Base-by-base conservation (phyloP, 2,113 vertebrate species). In the Trachemys scripta region DNA sequence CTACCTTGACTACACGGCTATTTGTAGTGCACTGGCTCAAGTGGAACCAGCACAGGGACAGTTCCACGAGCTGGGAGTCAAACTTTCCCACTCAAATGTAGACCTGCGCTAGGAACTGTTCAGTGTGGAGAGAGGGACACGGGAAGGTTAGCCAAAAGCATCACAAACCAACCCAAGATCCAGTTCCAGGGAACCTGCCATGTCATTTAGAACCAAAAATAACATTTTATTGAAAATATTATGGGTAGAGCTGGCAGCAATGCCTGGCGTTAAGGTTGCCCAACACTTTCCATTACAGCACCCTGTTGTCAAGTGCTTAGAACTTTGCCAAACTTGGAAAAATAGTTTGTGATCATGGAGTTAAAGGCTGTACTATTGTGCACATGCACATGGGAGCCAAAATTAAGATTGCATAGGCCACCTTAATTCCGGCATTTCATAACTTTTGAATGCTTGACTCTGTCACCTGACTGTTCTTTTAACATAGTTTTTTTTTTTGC, bases 171-270 rank as follows among this genome's bases (percentile, higher is more conserved):
- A 38, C 25, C 53, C 91, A 82, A 76, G 53, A 87, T 38, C 57
- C 65, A 69, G 57, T 75, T 91, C 92, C 24, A 80, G 16, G 89
- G 89, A 31, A 0, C 13, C 50, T 89, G 49, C 62, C 31, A n/a
- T 45, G 50, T 69, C 47, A 42, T 85, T 51, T 92, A 85, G 85
- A 54, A 89, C 42, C 62, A 75, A 93, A 92, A 89, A 51, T 85
- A 95, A 95, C 76, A n/a, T n/a, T 69, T 38, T 81, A 17, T 69
- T 93, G 35, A 94, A 95, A 94, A 80, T 56, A 50, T 38, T 38
- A 38, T 0, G 11, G 87, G 62, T 38, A 79, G 65, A 22, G 57
- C 0, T 1, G 45, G 53, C 57, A 87, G 10, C 47, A 82, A 85
- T 88, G 38, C 75, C 93, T 51, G 8, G 75, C 0, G 0, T 59